These are phyloP conservation scores for Lasioglossum figueresi DNA, from an alignment of 2,888 invertebrate species.

Conservation along the genomic window DNA sequence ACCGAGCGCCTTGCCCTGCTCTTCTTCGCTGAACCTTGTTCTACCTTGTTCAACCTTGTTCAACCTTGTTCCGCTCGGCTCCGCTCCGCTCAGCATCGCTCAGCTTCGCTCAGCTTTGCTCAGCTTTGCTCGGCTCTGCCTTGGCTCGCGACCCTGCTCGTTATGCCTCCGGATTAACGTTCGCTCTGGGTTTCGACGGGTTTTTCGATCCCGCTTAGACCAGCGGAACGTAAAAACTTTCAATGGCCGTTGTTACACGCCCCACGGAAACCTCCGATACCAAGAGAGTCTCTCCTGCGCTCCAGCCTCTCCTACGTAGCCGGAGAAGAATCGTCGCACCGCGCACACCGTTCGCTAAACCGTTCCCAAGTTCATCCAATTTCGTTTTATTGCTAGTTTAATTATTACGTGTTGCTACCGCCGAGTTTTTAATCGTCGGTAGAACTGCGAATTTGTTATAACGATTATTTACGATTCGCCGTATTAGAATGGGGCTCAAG, in stretches of 20 bases:
- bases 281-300: neutral
- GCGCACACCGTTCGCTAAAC: neutral
- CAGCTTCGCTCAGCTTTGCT: neutral
- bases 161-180: conserved; percentile 12
- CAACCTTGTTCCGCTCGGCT: neutral
- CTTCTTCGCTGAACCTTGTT: neutral
- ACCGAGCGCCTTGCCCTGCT: neutral
- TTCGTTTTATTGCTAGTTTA: neutral
- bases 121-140: neutral
- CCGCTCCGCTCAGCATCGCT: neutral
- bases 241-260: conserved; percentile 10
- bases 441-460: neutral
- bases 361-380: neutral
- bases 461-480: neutral
- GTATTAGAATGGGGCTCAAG: neutral
- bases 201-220: neutral
- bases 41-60: neutral
- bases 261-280: neutral
- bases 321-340: neutral
- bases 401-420: neutral
- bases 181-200: neutral
- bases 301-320: neutral
- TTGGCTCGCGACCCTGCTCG: neutral
- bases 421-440: neutral
- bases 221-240: conserved; percentile 18